Evolutionary conservation across 1,140 invertebrate species (phyloP), one percentile per base, ranked within the genome.

Genomic region (Vanessa tameamea): DNA sequence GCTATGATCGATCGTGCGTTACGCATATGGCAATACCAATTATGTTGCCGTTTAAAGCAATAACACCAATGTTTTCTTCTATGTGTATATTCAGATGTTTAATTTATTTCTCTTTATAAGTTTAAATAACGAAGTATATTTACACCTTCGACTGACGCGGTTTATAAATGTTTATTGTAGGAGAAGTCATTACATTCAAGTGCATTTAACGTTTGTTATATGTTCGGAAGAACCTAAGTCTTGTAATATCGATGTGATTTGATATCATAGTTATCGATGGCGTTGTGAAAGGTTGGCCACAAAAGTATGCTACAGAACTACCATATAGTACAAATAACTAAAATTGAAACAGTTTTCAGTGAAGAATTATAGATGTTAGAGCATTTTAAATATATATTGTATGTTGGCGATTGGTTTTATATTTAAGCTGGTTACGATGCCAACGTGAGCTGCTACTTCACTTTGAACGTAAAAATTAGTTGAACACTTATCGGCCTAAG

Each of bases 121-220:
- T 69, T 69, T 23, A 64, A 48, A 63, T 57, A 23, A 61, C 57
- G 67, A 66, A 72, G 7, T 66, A 55, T 67, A 73, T 73, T 72
- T 67, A 73, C 65, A 67, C 53, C n/a, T 15, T 73, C 37, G 72
- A 73, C 72, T 73, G 72, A 73, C 67, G 72, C 47, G 53, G 72
- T 73, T 67, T 57, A 55, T 72, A 53, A 50, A 72, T 37, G 37
- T 65, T 12, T 72, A 66, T 23, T 66, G 47, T 66, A 66, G 57
- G 31, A 43, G 31, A 57, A 55, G 14, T 64, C 23, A 47, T 23
- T 43, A 53, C 65, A 50, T n/a, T 14, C 48, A 51, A 43, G 23
- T 47, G 68, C 65, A 68, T 68, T 68, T 68, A 68, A 68, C 48
- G 55, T 68, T 31, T 14, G 50, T 16, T 20, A 68, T 55, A 43